phyloP scores from a whole-genome alignment of 2,113 vertebrate genomes.

The Eonycteris spelaea region DNA sequence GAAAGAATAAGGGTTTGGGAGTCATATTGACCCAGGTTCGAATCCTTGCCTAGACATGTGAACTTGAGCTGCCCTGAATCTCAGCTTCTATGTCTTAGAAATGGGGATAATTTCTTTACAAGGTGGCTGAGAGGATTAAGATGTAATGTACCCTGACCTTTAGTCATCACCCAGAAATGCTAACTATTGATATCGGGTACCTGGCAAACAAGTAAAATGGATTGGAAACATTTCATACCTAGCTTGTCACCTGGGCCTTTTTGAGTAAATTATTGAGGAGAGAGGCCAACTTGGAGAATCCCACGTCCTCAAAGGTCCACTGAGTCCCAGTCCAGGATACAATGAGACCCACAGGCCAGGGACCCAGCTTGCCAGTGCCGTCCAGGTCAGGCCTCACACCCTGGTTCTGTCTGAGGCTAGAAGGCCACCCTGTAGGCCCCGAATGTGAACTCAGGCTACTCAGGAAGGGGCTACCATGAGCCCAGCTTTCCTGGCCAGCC shows the following conservation, averaged over 20 bases:
- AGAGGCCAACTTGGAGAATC: neutral
- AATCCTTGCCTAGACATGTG: neutral
- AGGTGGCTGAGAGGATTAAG: neutral
- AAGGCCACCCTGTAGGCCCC: neutral
- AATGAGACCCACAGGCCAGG: neutral
- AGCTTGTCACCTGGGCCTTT: neutral
- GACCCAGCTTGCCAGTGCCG: neutral
- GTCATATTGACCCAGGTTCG: neutral
- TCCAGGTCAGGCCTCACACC: neutral
- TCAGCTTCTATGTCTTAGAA: conserved; percentile 9
- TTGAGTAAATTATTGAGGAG: neutral
- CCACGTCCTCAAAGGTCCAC: neutral
- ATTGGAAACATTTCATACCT: neutral
- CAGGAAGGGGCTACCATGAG: neutral
- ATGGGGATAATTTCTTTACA: neutral
- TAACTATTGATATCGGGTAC: neutral
- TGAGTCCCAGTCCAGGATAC: neutral
- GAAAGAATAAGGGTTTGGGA: neutral
- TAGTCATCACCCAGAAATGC: neutral
- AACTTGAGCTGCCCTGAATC: neutral
- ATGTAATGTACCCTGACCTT: neutral
- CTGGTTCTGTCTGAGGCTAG: neutral
- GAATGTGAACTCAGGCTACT: neutral
- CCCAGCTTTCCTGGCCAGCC: neutral
- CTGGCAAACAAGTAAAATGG: neutral